Evolutionary conservation across 2,113 vertebrate genomes (phyloP).

Genomic region (Sterna hirundo): DNA sequence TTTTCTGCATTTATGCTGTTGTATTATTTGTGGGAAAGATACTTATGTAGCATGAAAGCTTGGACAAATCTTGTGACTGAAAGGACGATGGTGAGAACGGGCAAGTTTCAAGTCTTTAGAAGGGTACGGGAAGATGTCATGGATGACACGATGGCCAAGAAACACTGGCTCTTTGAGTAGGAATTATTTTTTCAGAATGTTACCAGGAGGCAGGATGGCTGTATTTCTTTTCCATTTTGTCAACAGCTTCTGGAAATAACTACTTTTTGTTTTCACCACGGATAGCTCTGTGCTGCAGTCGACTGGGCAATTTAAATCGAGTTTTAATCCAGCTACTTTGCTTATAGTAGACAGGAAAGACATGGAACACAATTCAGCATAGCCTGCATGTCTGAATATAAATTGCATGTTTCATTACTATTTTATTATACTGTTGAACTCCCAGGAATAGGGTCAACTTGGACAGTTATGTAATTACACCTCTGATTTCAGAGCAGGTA

Average conservation of each 20-base stretch:
- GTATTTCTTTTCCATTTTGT: background rate
- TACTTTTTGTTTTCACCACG: background rate
- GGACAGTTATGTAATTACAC: background rate
- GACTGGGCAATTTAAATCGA: background rate
- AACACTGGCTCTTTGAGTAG: background rate
- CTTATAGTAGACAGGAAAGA: background rate
- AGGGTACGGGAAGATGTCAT: background rate
- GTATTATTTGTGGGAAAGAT: background rate
- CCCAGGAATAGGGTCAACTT: background rate
- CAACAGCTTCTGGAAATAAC: background rate
- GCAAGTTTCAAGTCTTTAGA: background rate
- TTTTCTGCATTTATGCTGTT: background rate
- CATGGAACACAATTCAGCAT: background rate
- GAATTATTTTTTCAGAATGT: background rate
- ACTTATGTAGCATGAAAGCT: background rate
- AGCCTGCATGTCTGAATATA: background rate
- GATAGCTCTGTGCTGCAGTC: background rate
- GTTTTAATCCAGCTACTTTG: background rate
- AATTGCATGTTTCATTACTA: background rate
- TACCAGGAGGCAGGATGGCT: background rate
- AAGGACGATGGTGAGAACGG: background rate
- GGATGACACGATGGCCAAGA: background rate
- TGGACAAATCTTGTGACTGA: background rate
- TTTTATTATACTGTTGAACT: background rate
- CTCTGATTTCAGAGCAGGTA: background rate